A percentile compares a stretch with the other conserved stretches of the same genome.
Evolutionary conservation across 2,113 vertebrate genomes (phyloP).

Genomic region (Nycticebus coucang): DNA sequence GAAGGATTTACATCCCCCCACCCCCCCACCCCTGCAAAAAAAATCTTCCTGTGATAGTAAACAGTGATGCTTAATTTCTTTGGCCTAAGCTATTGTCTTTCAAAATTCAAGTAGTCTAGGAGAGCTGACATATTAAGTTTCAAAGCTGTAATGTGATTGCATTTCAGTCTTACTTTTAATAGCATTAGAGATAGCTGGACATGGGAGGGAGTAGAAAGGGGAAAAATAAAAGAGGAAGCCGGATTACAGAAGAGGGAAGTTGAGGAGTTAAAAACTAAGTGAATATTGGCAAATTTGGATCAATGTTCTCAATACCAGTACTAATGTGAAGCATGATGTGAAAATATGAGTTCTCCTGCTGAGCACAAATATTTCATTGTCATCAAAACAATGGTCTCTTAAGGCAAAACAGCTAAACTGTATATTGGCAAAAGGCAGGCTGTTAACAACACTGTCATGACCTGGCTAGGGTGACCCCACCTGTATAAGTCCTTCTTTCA

Average conservation of each 20-base stretch:
- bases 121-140: not conserved
- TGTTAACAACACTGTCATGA: not conserved
- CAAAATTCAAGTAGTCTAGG: not conserved
- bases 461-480: not conserved
- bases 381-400: slow-evolving; percentile 39
- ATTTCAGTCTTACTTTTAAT: not conserved
- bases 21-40: not conserved
- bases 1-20: not conserved
- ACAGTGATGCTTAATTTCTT: slow-evolving; percentile 37
- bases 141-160: slow-evolving; percentile 24
- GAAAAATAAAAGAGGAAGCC: slow-evolving; percentile 18
- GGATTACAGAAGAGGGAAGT: not conserved
- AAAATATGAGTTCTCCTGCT: slow-evolving; percentile 45
- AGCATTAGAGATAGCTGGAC: not conserved
- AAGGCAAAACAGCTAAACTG: not conserved
- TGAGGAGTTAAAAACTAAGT: slow-evolving; percentile 37
- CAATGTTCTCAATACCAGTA: slow-evolving; percentile 21
- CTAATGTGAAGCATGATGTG: not conserved
- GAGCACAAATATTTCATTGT: slow-evolving; percentile 5
- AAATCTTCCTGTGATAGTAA: not conserved
- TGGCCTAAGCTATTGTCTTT: slow-evolving; percentile 51
- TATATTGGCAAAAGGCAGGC: not conserved
- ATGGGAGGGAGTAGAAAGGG: not conserved
- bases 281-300: slow-evolving; percentile 40
- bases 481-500: slow-evolving; percentile 32